Conservation (phyloP, 2,797 vertebrate species). For the Bryconaethiops microstoma region DNA sequence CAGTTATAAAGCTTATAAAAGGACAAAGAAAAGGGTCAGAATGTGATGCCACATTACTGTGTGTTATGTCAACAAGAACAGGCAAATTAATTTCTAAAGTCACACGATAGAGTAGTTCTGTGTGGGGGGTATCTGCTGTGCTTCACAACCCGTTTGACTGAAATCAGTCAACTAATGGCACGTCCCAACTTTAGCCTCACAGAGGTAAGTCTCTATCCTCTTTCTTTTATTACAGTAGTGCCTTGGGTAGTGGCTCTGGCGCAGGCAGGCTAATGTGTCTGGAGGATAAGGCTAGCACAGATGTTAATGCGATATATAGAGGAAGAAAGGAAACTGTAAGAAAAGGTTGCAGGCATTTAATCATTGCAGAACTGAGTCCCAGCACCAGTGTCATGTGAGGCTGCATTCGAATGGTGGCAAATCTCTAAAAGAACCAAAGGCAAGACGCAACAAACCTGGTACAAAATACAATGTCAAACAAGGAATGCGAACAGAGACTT, state of each 20-base stretch:
- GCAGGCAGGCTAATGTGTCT: not conserved
- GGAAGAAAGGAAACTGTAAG: not conserved
- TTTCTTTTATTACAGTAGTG: not conserved
- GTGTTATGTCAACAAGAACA: not conserved
- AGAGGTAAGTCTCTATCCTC: not conserved
- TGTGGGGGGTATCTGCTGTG: too few species aligned
- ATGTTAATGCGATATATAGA: not conserved
- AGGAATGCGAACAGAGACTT: not conserved
- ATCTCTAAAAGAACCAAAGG: not conserved
- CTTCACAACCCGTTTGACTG: not conserved
- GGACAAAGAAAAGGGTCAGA: not conserved
- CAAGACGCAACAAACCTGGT: not conserved
- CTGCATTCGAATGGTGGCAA: not conserved
- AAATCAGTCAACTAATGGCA: not conserved
- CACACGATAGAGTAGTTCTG: conserved; percentile 10
- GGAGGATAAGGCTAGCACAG: not conserved
- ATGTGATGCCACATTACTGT: conserved; percentile 5
- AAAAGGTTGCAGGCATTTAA: not conserved
- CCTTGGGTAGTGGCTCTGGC: not conserved
- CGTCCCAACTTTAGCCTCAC: not conserved
- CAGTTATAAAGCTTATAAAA: not conserved
- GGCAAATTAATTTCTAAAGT: not conserved
- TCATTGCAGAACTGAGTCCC: not conserved
- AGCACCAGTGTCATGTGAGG: not conserved
- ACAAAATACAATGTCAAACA: not conserved